These are phyloP conservation scores for Ancistrus triradiatus DNA, from an alignment of 2,113 vertebrate genomes.

Conservation along the genomic window DNA sequence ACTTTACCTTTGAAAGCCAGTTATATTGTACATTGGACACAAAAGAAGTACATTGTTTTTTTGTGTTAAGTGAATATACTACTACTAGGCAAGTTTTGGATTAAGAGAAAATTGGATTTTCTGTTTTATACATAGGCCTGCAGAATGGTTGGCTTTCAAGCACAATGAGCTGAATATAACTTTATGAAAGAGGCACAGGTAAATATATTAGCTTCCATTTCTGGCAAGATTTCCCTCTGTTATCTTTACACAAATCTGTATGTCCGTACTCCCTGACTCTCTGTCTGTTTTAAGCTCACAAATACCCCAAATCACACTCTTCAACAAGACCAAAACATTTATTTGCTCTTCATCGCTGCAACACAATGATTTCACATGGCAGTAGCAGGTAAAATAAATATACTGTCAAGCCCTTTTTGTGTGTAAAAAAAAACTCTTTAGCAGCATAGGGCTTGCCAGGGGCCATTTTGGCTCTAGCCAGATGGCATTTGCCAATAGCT, in stretches of 20 bases:
- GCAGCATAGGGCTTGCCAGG: conserved; percentile 57
- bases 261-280: not conserved
- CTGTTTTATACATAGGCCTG: too few species aligned
- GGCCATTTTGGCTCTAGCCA: conserved; percentile 61
- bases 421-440: conserved; percentile 58
- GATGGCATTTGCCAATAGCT: conserved; percentile 61
- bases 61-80: too few species aligned
- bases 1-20: too few species aligned
- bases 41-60: too few species aligned
- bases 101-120: not conserved
- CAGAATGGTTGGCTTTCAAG: not conserved
- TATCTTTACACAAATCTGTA: conserved; percentile 20
- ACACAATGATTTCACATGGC: conserved; percentile 57
- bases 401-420: conserved; percentile 55
- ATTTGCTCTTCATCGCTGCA: conserved; percentile 49
- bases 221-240: conserved; percentile 4
- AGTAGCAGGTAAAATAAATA: conserved; percentile 63
- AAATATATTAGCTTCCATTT: conserved; percentile 5
- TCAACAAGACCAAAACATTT: not conserved
- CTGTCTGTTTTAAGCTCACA: conserved; percentile 29
- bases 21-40: too few species aligned
- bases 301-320: not conserved
- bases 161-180: conserved; percentile 10
- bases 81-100: too few species aligned
- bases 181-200: conserved; percentile 22